Percentiles rank a stretch among this genome's conserved stretches.
These are phyloP conservation scores for Scopus umbretta DNA, from an alignment of 2,113 vertebrate species.

Conservation along the genomic window DNA sequence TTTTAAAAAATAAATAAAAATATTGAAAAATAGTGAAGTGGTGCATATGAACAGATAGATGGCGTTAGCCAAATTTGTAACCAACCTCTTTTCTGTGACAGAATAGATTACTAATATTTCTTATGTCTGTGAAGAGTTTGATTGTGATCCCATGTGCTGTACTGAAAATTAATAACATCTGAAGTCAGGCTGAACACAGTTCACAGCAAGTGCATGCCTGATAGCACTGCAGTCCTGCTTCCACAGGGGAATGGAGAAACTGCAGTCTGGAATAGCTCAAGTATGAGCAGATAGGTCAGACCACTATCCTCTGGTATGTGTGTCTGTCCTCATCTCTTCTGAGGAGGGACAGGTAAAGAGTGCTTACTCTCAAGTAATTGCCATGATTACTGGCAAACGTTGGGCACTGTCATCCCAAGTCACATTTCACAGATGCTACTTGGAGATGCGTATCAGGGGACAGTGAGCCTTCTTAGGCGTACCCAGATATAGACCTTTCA, in stretches of 20 bases:
- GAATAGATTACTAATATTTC: neutral
- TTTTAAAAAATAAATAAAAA: too few relatives aligned
- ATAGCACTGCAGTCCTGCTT: neutral
- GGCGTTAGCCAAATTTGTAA: neutral
- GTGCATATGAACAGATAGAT: neutral
- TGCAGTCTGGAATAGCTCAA: neutral
- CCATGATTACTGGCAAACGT: neutral
- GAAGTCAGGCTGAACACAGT: neutral
- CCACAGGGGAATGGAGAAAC: neutral
- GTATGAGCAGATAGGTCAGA: neutral
- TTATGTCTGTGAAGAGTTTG: neutral
- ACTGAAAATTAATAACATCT: neutral
- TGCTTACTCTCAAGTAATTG: neutral
- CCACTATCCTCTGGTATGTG: accelerated
- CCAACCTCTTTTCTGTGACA: neutral
- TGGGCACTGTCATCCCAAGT: neutral
- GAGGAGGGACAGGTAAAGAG: neutral
- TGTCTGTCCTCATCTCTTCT: neutral
- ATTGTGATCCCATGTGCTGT: neutral
- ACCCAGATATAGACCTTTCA: neutral
- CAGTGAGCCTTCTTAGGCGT: neutral
- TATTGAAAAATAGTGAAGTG: neutral
- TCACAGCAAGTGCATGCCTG: neutral
- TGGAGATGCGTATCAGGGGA: neutral
- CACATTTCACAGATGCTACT: neutral